Evolutionary conservation across 1,140 invertebrate species (phyloP).

Genomic region (Drosophila kanapiae): DNA sequence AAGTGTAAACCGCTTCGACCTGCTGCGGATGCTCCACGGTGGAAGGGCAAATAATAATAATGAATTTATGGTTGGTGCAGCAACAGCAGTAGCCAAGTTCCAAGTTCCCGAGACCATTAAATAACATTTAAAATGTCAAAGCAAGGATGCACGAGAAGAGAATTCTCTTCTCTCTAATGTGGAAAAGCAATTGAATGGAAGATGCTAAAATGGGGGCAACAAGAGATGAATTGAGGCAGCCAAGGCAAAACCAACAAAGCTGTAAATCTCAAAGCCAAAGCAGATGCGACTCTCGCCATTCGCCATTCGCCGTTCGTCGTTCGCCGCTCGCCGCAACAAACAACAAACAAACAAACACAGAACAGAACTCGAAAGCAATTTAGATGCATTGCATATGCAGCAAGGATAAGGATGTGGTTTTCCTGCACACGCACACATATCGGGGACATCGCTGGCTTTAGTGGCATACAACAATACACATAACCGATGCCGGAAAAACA

Average conservation of each 20-base stretch:
- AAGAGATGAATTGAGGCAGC: slow-evolving; percentile 33
- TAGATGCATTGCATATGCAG: slow-evolving; percentile 64
- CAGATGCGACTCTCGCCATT: slow-evolving; percentile 28
- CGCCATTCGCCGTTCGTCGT: too few relatives aligned
- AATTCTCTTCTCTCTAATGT: slow-evolving; percentile 52
- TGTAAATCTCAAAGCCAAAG: slow-evolving; percentile 75
- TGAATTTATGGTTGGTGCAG: slow-evolving; percentile 44
- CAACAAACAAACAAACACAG: slow-evolving; percentile 40
- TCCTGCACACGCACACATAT: not conserved
- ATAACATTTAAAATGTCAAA: slow-evolving; percentile 79
- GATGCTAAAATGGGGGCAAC: slow-evolving; percentile 17
- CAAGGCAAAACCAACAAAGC: slow-evolving; percentile 58
- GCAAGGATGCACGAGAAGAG: slow-evolving; percentile 26
- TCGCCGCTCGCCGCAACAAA: slow-evolving; percentile 38
- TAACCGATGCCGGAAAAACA: slow-evolving; percentile 38
- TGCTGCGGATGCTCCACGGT: not conserved
- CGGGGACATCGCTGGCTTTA: slow-evolving; percentile 2
- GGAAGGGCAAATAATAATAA: slow-evolving; percentile 49
- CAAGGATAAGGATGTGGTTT: slow-evolving; percentile 36
- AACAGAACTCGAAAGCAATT: slow-evolving; percentile 74
- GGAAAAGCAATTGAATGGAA: slow-evolving; percentile 75
- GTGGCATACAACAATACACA: slow-evolving; percentile 36
- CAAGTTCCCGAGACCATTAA: slow-evolving; percentile 58
- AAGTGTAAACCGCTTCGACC: slow-evolving; percentile 38
- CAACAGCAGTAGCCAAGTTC: not conserved